Percentiles rank a stretch among this genome's conserved stretches.
phyloP scores from a whole-genome alignment of 2,113 vertebrate species.

The Charadrius vociferus region DNA sequence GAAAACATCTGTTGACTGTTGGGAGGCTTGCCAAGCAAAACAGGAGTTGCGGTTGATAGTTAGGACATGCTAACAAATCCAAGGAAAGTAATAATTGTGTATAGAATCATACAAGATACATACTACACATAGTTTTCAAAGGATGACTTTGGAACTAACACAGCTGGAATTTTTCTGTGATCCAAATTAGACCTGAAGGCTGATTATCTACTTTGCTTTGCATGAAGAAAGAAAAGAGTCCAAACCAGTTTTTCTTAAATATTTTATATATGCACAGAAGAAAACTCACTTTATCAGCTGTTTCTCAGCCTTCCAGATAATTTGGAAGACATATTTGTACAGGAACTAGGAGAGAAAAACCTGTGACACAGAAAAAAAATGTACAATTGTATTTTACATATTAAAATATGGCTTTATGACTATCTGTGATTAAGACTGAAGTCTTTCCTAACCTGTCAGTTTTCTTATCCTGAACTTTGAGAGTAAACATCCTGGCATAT shows the following conservation, averaged over 20 bases:
- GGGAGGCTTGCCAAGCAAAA: conserved; percentile 40
- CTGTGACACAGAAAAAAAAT: not conserved
- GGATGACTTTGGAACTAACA: not conserved
- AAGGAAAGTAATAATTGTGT: conserved; percentile 12
- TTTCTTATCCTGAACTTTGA: not conserved
- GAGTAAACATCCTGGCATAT: not conserved
- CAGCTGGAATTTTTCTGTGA: not conserved
- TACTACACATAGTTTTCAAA: conserved; percentile 21
- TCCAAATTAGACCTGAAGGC: not conserved
- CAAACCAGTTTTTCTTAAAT: not conserved
- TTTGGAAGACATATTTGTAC: not conserved
- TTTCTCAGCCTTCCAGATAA: not conserved
- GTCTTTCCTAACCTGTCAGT: not conserved
- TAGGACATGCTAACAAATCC: conserved; percentile 36
- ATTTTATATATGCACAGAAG: not conserved
- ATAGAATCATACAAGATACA: not conserved
- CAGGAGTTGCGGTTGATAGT: not conserved
- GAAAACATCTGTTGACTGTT: conserved; percentile 37
- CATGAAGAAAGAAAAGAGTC: not conserved
- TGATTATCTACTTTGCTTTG: not conserved
- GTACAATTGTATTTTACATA: not conserved
- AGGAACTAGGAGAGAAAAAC: not conserved
- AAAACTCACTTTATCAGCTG: not conserved
- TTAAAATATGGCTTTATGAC: not conserved
- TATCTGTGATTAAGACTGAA: not conserved